Percentiles rank a stretch among this genome's conserved stretches.
Conservation (phyloP, 2,888 invertebrate species). For the Zaprionus obscuricornis region DNA sequence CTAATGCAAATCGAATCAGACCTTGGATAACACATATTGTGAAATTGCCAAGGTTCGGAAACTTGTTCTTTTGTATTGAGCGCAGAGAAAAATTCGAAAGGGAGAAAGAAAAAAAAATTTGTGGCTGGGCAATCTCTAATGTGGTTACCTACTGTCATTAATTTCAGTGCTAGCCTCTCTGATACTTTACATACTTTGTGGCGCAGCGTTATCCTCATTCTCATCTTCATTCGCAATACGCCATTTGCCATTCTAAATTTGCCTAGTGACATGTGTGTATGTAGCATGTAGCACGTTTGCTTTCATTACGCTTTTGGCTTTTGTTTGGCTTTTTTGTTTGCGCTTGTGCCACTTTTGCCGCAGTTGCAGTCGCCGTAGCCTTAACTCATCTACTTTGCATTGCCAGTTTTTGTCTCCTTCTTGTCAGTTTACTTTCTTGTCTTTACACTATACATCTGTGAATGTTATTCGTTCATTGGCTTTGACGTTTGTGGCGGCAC, state of each 20-base stretch:
- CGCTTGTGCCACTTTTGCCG: conserved; percentile 43
- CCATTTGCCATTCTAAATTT: conserved; percentile 12
- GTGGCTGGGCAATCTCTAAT: conserved; percentile 5
- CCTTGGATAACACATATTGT: too few species aligned
- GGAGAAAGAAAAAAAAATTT: too few species aligned
- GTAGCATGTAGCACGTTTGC: conserved; percentile 53
- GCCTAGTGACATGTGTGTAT: conserved; percentile 3
- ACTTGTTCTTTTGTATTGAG: too few species aligned
- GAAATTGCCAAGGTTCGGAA: too few species aligned
- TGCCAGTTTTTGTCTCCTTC: not conserved
- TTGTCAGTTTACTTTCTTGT: not conserved
- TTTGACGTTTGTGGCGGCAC: conserved; percentile 59
- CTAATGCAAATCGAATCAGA: too few species aligned
- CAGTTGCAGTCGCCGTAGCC: conserved; percentile 45
- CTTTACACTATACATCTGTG: conserved; percentile 18
- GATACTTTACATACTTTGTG: conserved; percentile 45
- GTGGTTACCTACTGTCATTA: conserved; percentile 26
- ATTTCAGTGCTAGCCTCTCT: not conserved
- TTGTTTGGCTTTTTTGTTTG: conserved; percentile 41
- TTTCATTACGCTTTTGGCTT: conserved; percentile 40
- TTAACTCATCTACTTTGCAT: conserved; percentile 10
- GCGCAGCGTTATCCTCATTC: conserved; percentile 13
- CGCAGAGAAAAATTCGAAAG: too few species aligned
- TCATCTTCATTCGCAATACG: conserved; percentile 4
- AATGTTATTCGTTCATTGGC: conserved; percentile 73